phyloP scores from a whole-genome alignment of 2,113 vertebrate species.

The Furnarius figulus region DNA sequence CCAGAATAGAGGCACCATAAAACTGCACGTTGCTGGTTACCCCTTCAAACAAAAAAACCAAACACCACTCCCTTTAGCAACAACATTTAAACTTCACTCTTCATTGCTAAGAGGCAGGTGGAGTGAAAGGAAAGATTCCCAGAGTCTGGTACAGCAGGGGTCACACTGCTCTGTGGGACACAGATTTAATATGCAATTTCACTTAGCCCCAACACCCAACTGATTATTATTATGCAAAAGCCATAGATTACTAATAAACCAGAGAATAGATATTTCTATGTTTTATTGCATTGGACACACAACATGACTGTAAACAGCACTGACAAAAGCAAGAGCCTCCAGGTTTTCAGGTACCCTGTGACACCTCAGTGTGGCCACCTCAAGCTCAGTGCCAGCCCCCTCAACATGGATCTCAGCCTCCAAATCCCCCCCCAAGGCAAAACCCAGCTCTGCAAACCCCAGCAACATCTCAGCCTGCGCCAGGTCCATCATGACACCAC shows the following conservation, averaged over 20 bases:
- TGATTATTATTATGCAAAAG: not conserved
- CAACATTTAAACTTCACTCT: not conserved
- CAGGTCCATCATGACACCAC: not conserved
- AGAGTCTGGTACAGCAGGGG: not conserved
- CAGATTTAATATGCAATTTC: not conserved
- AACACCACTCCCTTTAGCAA: not conserved
- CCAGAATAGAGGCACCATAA: not conserved
- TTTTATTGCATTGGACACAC: not conserved
- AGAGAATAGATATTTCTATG: not conserved
- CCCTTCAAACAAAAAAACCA: not conserved
- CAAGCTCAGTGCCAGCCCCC: not conserved
- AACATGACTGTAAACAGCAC: not conserved
- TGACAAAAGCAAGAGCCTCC: not conserved
- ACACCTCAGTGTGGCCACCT: not conserved
- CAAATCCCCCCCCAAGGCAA: not conserved
- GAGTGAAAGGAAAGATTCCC: not conserved
- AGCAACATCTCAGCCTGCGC: not conserved
- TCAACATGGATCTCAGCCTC: not conserved
- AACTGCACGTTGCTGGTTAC: not conserved
- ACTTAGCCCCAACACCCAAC: not conserved
- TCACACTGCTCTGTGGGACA: accelerated
- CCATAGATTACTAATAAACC: not conserved
- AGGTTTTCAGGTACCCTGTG: not conserved
- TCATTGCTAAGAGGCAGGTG: not conserved
- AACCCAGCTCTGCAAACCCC: not conserved